Base-by-base conservation (phyloP, 2,797 vertebrate species). In the Silurus lanzhouensis region DNA sequence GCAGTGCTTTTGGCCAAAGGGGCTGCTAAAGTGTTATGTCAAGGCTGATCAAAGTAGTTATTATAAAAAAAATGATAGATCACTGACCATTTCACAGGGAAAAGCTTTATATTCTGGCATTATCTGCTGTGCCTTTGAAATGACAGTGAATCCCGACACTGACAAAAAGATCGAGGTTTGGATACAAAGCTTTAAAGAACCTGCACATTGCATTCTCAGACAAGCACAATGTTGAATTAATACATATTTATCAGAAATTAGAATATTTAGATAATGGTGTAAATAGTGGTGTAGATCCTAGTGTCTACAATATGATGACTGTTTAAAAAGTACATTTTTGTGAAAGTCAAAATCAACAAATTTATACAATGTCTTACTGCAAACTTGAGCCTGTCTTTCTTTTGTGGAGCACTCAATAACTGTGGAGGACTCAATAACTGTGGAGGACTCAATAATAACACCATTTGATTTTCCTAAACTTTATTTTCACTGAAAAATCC, bases 81-180 rank as follows among this genome's bases (percentile, higher is more conserved):
- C 6, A 22, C 25, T 81, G 67, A 85, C 44, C 25, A 46, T 31
- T 81, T 46, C 25, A 58, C 57, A 48, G 1, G 31, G 25, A 57
- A 58, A 48, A 3, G 6, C 22, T 14, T 55, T 57, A 84, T 48
- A 68, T 15, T 27, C 25, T 13, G 6, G 10, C 14, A 78, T 17
- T 31, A 57, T 64, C 38, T 84, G 52, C 20, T 84, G 75, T 77
- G 70, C 55, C 48, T 79, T 66, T 61, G 46, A n/a, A 79, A 12
- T 75, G 15, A 22, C 46, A 72, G 58, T 55, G 60, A n/a, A 44
- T 66, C 4, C 31, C 63, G n/a, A 17, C 31, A 74, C 20, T 63
- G 25, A 38, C 25, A 7, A 83, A 83, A 22, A 70, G n/a, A 83
- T 4, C 61, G 72, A 86, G 9, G 44, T 46, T 66, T 9, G 38